A percentile compares a stretch with the other conserved stretches of the same genome.
Conservation (phyloP, 2,797 vertebrate species). For the Phalloptychus januarius region DNA sequence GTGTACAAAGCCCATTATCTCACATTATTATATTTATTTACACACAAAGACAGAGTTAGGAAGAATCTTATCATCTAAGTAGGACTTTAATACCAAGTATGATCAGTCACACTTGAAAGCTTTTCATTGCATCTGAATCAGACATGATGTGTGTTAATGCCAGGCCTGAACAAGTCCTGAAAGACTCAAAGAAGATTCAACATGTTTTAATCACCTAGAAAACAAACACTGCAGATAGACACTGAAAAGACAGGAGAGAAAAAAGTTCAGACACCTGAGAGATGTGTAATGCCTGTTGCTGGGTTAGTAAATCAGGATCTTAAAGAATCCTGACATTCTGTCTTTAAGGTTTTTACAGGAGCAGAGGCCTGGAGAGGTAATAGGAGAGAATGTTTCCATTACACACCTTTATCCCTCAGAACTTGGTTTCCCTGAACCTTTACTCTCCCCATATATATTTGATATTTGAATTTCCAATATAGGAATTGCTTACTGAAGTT, state of each 20-base stretch:
- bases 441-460: neutral
- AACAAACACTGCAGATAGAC: neutral
- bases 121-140: neutral
- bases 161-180: slow-evolving; percentile 2
- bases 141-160: neutral
- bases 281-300: neutral
- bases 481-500: neutral
- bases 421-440: neutral
- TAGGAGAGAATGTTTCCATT: neutral
- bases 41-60: neutral
- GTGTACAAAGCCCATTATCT: neutral
- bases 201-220: neutral
- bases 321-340: neutral
- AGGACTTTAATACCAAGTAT: neutral
- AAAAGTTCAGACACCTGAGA: neutral
- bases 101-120: neutral
- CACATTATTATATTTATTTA: neutral
- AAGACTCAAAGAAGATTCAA: neutral
- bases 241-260: neutral
- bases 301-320: neutral
- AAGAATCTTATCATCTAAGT: neutral
- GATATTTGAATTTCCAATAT: neutral
- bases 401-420: neutral
- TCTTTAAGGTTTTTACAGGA: neutral
- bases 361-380: neutral